Evolutionary conservation across 1,140 invertebrate genomes (phyloP), one percentile per base, ranked within the genome.

Genomic region (Oryzaephilus surinamensis): DNA sequence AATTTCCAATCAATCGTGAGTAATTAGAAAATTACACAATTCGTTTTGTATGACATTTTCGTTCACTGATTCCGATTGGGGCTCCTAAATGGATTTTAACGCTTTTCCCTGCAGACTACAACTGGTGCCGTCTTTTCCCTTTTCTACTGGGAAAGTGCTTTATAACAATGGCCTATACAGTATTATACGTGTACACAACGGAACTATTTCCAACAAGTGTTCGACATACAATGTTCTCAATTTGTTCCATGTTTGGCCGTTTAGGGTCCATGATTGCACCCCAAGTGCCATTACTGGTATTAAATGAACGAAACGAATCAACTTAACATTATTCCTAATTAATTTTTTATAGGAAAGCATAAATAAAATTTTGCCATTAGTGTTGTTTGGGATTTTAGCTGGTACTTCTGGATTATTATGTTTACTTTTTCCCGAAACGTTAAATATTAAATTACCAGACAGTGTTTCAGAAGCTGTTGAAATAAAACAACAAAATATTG

Each of bases 191-290:
- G 6, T 63, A 64, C 15, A 70, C 68, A 0, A 64, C 67, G 4
- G 70, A 72, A 58, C 57, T 72, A 50, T 72, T 70, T 43, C 70
- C 69, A 4, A 72, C 70, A 0, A 52, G 59, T 15, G 38, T 69
- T 11, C 50, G 67, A 26, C 58, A 66, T 42, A 60, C 64, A 2
- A 43, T 66, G n/a, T 67, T 84, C 20, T 79, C 63, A 41, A 76
- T 65, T 42, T 79, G 77, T 50, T 82, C 81, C 20, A 80, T 83
- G 62, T 67, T 81, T 43, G 82, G 79, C 15, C 64, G 81, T 21
- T 54, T 81, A 41, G 81, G 82, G 6, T 81, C 78, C 15, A 77
- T 83, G 59, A 57, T 82, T 15, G 78, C 81, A 16, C 81, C 81
- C 54, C 76, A 84, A 64, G 74, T 74, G 32, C 75, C 77, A 6